A percentile compares a stretch with the other conserved stretches of the same genome.
Evolutionary conservation across 2,888 invertebrate species (phyloP).

Genomic region (Hirudinaria manillensis): DNA sequence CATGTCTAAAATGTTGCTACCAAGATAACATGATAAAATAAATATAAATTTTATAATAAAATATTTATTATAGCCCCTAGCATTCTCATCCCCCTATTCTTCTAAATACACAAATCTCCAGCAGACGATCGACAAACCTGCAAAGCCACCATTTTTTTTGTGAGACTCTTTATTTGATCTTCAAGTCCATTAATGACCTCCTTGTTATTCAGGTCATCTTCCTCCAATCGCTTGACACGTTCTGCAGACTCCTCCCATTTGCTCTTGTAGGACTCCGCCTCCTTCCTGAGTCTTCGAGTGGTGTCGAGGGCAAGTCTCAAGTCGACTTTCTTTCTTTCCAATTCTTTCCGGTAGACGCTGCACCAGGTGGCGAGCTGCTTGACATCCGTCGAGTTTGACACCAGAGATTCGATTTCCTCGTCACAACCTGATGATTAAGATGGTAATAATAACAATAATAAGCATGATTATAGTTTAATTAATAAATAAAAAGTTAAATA

Average conservation of each 20-base stretch:
- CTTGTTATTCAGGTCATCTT: conserved; percentile 43
- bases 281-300: conserved; percentile 42
- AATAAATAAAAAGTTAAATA: no score
- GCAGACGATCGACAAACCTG: no score
- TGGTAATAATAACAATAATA: conserved; percentile 2
- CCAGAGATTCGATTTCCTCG: conserved; percentile 43
- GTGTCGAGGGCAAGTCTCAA: conserved; percentile 43
- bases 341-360: conserved; percentile 47
- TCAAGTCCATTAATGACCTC: conserved; percentile 44
- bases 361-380: conserved; percentile 45
- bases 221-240: conserved; percentile 38
- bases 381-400: conserved; percentile 42
- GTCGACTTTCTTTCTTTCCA: conserved; percentile 44
- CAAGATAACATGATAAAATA: no score
- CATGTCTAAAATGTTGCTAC: no score
- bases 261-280: conserved; percentile 39
- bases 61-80: no score
- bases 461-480: neutral
- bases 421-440: conserved; percentile 34
- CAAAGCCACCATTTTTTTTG: conserved; percentile 34
- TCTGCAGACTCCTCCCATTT: conserved; percentile 39
- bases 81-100: no score
- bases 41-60: no score
- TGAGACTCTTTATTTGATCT: conserved; percentile 36
- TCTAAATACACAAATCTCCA: no score